Base-by-base conservation (phyloP, 2,888 invertebrate species). In the Drosophila histrio region DNA sequence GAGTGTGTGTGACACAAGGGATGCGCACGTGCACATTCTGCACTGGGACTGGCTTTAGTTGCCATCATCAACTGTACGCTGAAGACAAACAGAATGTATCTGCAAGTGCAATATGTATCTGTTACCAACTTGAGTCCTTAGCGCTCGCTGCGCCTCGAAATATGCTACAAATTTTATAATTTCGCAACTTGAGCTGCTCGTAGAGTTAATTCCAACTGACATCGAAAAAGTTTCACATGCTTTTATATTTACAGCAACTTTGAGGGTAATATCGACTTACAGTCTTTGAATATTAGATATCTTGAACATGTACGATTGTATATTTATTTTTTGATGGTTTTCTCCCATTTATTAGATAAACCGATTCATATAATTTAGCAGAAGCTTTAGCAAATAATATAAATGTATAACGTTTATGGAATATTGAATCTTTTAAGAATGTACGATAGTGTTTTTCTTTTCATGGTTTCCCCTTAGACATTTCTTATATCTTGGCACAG, bases 131-230 rank as follows among this genome's bases (percentile, higher is more conserved):
- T 66, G 43, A 56, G 11, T 13, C 49, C 44, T 36, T 8, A 34
- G 21, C 28, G 50, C 58, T 47, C 17, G 19, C 46, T 21, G 57
- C 58, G 49, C 71, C 67, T 36, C 47, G 41, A 65, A 80, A 61
- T 72, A 69, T 85, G 62, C 82, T 72, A 61, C 73, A 75, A 70
- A 77, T 87, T 86, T 77, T 69, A 70, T 80, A 82, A 85, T 72
- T 83, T 87, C 58, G 24, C 65, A 87, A 67, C 70, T 64, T 65
- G 41, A 70, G 39, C 21, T 15, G 11, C 36, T 81, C 71, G 73
- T 77, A 82, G 77, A 72, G 19, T 15, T 46, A 58, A 75, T 62
- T 64, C 47, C 62, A 71, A 75, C 79, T 59, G 69, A 44, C 61
- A 72, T 62, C 30, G 65, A 3, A 61, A 69, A 80, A 78, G 54